Conservation (phyloP, 2,888 invertebrate species). For the Habrosyne pyritoides region DNA sequence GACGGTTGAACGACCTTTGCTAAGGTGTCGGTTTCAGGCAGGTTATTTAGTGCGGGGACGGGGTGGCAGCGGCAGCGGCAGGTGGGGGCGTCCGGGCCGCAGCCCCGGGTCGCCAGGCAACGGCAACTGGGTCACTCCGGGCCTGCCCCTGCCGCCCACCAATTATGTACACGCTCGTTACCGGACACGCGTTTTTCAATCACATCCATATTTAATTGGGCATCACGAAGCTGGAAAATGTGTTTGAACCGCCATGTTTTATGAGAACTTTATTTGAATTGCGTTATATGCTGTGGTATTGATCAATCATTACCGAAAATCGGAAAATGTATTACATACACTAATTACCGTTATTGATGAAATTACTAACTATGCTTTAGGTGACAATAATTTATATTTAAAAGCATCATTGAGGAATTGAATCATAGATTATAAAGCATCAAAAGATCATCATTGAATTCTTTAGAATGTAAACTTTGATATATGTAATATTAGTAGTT, state of each 20-base stretch:
- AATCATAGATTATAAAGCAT: neutral
- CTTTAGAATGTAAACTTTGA: neutral
- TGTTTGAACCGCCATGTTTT: slow-evolving; percentile 76
- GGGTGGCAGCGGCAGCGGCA: slow-evolving; percentile 41
- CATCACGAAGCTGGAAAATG: slow-evolving; percentile 80
- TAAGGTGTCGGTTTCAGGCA: slow-evolving; percentile 83
- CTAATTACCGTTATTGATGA: neutral
- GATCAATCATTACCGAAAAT: slow-evolving; percentile 21
- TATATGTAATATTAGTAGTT: neutral
- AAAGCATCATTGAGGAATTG: neutral
- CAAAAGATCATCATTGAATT: neutral
- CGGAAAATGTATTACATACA: neutral
- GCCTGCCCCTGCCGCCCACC: slow-evolving; percentile 74
- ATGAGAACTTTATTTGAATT: slow-evolving; percentile 65
- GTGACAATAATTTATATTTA: neutral
- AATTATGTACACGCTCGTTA: slow-evolving; percentile 84
- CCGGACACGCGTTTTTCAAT: slow-evolving; percentile 84
- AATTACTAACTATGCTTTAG: neutral
- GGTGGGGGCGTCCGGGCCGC: slow-evolving; percentile 46
- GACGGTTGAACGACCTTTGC: slow-evolving; percentile 82
- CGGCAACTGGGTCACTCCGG: slow-evolving; percentile 82
- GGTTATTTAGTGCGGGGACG: slow-evolving; percentile 76
- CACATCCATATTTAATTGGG: slow-evolving; percentile 84
- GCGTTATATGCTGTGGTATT: slow-evolving; percentile 32
- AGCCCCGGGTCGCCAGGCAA: slow-evolving; percentile 76